These are phyloP conservation scores for Amblyopsis rosae DNA, from an alignment of 2,113 vertebrate genomes.

Conservation along the genomic window DNA sequence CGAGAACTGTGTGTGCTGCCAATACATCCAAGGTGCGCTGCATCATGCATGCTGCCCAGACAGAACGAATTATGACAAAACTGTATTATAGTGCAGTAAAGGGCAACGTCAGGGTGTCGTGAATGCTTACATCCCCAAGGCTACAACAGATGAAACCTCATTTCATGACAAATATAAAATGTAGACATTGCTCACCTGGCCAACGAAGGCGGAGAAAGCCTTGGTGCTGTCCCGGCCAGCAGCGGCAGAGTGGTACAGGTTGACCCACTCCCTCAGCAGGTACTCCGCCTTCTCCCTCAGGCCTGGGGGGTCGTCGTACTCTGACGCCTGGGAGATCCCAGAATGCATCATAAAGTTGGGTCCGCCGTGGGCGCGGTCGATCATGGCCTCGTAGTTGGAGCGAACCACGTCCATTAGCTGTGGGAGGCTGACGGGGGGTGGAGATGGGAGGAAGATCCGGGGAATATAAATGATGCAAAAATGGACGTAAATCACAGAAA, in stretches of 20 bases:
- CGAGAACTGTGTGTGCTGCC: no score
- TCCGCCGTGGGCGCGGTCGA: slow-evolving; percentile 95
- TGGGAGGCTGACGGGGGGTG: slow-evolving; percentile 79
- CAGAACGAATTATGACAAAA: no score
- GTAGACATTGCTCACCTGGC: slow-evolving; percentile 81
- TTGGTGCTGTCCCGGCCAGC: slow-evolving; percentile 98
- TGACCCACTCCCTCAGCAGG: slow-evolving; percentile 97
- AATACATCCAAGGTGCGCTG: no score
- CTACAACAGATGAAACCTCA: no score
- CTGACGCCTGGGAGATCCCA: slow-evolving; percentile 97
- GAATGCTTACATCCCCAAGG: no score
- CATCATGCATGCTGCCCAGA: no score
- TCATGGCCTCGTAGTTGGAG: slow-evolving; percentile 99
- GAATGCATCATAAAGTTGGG: slow-evolving; percentile 99
- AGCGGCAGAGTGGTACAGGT: slow-evolving; percentile 97
- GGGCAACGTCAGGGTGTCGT: no score
- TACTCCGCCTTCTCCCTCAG: slow-evolving; percentile 98
- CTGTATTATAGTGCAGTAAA: no score
- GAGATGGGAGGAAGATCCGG: slow-evolving; percentile 11
- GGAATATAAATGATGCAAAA: neutral
- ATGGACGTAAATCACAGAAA: neutral
- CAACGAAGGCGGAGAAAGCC: slow-evolving; percentile 99
- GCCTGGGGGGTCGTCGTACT: slow-evolving; percentile 97
- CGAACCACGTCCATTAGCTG: slow-evolving; percentile 98
- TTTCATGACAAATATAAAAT: neutral